These are phyloP conservation scores for Sander vitreus DNA, from an alignment of 2,113 vertebrate genomes.

Conservation along the genomic window DNA sequence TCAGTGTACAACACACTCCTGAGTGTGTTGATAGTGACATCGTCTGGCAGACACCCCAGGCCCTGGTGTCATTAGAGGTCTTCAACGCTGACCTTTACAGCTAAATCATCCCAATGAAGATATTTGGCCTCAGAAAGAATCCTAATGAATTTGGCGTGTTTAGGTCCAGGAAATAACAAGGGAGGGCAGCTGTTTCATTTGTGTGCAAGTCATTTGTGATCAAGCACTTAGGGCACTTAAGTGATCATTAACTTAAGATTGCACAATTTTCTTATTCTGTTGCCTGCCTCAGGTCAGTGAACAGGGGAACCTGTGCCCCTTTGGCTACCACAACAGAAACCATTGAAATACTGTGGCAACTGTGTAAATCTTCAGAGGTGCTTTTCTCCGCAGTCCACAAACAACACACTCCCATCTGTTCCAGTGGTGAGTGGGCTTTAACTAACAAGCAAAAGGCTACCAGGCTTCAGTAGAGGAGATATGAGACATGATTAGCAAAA, in stretches of 20 bases:
- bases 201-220: slow-evolving; percentile 30
- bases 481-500: slow-evolving; percentile 56
- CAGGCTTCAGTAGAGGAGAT: slow-evolving; percentile 36
- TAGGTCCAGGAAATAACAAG: slow-evolving; percentile 16
- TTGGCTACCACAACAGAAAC: slow-evolving; percentile 29
- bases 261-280: slow-evolving; percentile 24
- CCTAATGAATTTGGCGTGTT: slow-evolving; percentile 58
- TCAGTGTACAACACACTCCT: slow-evolving; percentile 62
- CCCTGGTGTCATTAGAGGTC: slow-evolving; percentile 64
- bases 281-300: slow-evolving; percentile 50
- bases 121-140: slow-evolving; percentile 56
- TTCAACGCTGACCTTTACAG: slow-evolving; percentile 72
- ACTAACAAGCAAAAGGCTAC: slow-evolving; percentile 43
- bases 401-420: slow-evolving; percentile 33
- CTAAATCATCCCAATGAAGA: slow-evolving; percentile 72
- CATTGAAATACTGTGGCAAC: slow-evolving; percentile 23
- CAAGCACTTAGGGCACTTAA: slow-evolving; percentile 22
- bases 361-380: slow-evolving; percentile 46
- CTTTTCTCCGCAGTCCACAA: slow-evolving; percentile 25
- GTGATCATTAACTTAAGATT: slow-evolving; percentile 59
- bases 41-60: slow-evolving; percentile 61
- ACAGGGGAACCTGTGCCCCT: slow-evolving; percentile 20
- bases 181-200: slow-evolving; percentile 27
- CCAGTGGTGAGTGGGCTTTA: slow-evolving; percentile 42
- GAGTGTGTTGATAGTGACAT: slow-evolving; percentile 71